Evolutionary conservation across 2,888 invertebrate genomes (phyloP).

Genomic region (Drosophila kambysellisi): DNA sequence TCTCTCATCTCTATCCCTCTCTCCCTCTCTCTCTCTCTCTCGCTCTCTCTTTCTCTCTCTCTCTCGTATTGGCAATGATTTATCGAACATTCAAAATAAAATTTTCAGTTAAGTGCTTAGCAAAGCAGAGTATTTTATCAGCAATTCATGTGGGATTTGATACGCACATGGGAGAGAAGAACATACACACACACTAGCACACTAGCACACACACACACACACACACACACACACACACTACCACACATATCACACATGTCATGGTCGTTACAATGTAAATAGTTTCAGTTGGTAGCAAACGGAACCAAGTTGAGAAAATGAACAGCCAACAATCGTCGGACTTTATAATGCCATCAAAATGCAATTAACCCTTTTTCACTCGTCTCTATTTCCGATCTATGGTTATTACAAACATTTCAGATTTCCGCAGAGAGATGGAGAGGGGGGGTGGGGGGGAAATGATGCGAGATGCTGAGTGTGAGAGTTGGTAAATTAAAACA

Average conservation of each 20-base stretch:
- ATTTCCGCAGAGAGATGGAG: constrained; percentile 56
- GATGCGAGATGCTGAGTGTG: constrained; percentile 33
- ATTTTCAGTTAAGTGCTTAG: constrained; percentile 82
- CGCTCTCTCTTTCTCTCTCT: constrained; percentile 12
- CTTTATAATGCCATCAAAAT: constrained; percentile 82
- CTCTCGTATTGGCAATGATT: constrained; percentile 60
- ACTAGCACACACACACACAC: constrained; percentile 2
- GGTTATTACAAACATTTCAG: constrained; percentile 67
- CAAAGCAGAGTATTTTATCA: constrained; percentile 74
- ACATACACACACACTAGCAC: constrained; percentile 12
- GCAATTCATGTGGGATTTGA: constrained; percentile 77
- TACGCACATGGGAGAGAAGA: constrained; percentile 26
- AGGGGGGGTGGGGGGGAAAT: not conserved
- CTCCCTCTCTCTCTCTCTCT: constrained; percentile 12
- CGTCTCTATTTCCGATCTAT: constrained; percentile 73
- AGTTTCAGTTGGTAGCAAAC: constrained; percentile 29
- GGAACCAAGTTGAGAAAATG: constrained; percentile 41
- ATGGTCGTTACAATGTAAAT: constrained; percentile 38
- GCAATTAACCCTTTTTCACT: constrained; percentile 77
- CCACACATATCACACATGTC: constrained; percentile 27
- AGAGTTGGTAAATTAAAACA: constrained; percentile 72
- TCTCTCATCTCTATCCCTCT: constrained; percentile 6
- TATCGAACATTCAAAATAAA: constrained; percentile 80
- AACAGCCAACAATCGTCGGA: constrained; percentile 35
- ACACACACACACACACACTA: constrained; percentile 10